These are phyloP conservation scores for Rhineura floridana DNA, from an alignment of 2,113 vertebrate genomes.

Conservation along the genomic window DNA sequence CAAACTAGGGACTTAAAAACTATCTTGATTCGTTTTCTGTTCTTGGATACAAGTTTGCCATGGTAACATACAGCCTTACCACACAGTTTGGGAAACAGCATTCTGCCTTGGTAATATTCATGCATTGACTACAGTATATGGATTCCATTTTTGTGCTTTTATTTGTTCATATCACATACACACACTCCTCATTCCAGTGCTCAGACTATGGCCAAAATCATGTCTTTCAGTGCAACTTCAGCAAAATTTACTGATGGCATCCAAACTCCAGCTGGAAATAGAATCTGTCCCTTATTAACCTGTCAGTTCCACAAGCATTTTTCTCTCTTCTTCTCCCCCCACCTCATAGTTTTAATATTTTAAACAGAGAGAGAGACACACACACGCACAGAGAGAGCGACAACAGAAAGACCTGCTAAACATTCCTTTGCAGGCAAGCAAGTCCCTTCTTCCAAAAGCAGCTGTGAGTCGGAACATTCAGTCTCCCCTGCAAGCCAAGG, in stretches of 20 bases:
- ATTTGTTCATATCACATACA: too few relatives aligned
- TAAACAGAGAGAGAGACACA: constrained; percentile 1
- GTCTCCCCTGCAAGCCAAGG: neutral
- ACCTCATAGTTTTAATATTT: neutral
- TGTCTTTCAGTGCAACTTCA: constrained; percentile 11
- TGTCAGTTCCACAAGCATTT: neutral
- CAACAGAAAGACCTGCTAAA: neutral
- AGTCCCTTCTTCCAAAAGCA: constrained; percentile 9
- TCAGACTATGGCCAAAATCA: constrained; percentile 18
- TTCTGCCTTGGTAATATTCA: neutral
- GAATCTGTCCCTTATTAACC: neutral
- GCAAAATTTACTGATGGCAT: constrained; percentile 22
- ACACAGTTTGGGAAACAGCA: neutral
- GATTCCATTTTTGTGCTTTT: neutral
- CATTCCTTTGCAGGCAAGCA: neutral
- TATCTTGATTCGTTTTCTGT: neutral
- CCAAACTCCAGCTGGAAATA: neutral
- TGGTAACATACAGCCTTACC: neutral
- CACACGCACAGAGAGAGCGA: neutral
- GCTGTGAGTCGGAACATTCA: constrained; percentile 16
- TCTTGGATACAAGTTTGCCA: neutral
- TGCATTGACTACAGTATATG: neutral
- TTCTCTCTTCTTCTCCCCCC: neutral
- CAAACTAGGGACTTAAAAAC: neutral
- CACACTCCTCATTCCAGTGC: too few relatives aligned